Conservation (phyloP, 2,113 vertebrate genomes). For the Dinomys branickii region DNA sequence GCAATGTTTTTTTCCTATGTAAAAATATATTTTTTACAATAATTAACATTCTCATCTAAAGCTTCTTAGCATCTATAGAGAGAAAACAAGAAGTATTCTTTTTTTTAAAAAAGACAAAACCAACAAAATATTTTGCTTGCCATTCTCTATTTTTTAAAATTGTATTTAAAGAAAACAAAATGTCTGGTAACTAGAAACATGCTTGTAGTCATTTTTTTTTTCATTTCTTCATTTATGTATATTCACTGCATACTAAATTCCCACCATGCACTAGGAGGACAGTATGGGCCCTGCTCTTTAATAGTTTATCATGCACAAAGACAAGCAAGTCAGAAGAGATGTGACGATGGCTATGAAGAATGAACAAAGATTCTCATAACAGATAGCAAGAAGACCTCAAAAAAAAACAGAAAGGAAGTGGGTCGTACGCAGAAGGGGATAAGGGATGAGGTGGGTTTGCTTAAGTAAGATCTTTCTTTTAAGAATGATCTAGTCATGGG, state of each 20-base stretch:
- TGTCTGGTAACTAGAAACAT: conserved; percentile 58
- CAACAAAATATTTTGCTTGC: conserved; percentile 69
- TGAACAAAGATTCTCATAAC: conserved; percentile 1
- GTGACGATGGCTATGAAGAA: not conserved
- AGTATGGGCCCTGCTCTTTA: not conserved
- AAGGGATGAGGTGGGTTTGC: not conserved
- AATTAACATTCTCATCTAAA: conserved; percentile 60
- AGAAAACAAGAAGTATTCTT: conserved; percentile 17
- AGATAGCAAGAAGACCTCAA: not conserved
- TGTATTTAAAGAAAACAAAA: conserved; percentile 67
- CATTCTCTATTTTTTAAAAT: conserved; percentile 56
- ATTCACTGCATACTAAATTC: not conserved
- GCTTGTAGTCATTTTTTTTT: not conserved
- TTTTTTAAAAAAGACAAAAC: not conserved
- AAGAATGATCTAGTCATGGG: not conserved
- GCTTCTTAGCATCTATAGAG: conserved; percentile 50
- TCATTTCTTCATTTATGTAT: not conserved
- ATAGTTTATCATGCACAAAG: not conserved
- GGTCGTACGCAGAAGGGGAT: not conserved
- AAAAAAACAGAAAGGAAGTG: not conserved
- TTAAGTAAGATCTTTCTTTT: not conserved
- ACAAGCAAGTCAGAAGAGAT: not conserved
- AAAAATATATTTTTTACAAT: conserved; percentile 67
- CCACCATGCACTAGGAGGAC: not conserved
- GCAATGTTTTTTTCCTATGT: not conserved